These are phyloP conservation scores for Thereuonema tuberculata DNA, from an alignment of 1,140 invertebrate genomes.

Conservation along the genomic window DNA sequence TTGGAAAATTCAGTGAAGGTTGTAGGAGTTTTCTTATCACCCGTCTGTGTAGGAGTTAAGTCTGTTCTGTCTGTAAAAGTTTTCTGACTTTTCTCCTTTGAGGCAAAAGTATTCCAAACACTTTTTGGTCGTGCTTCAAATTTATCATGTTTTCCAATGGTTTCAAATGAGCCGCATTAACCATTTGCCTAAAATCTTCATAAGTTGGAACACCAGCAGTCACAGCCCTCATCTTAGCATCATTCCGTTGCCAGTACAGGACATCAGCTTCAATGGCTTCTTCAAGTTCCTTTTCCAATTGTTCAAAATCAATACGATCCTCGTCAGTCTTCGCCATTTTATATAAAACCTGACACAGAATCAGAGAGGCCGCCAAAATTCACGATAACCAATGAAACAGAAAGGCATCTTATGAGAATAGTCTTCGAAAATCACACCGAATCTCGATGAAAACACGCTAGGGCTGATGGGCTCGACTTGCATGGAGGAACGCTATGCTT, in stretches of 20 bases:
- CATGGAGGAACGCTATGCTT: too few relatives aligned
- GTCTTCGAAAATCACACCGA: too few relatives aligned
- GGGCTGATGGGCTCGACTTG: too few relatives aligned
- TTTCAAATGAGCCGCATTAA: conserved; percentile 36
- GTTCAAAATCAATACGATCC: conserved; percentile 32
- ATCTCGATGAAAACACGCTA: too few relatives aligned
- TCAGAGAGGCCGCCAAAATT: too few relatives aligned
- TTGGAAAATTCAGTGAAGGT: conserved; percentile 24
- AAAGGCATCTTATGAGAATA: too few relatives aligned
- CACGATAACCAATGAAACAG: too few relatives aligned
- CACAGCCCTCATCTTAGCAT: conserved; percentile 41
- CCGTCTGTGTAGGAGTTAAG: too few relatives aligned
- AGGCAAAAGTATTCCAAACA: conserved; percentile 22
- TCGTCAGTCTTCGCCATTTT: conserved; percentile 9
- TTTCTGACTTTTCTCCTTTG: too few relatives aligned
- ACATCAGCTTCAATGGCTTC: conserved; percentile 34
- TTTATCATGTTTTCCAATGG: conserved; percentile 37
- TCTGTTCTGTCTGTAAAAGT: too few relatives aligned
- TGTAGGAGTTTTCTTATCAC: too few relatives aligned
- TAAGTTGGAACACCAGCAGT: conserved; percentile 38
- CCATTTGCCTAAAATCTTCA: conserved; percentile 33
- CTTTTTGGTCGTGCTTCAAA: conserved; percentile 17
- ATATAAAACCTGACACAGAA: too few relatives aligned
- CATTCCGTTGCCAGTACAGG: conserved; percentile 38
- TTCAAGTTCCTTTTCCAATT: conserved; percentile 35